Base-by-base conservation (phyloP, 2,888 invertebrate species). In the Busseola fusca region DNA sequence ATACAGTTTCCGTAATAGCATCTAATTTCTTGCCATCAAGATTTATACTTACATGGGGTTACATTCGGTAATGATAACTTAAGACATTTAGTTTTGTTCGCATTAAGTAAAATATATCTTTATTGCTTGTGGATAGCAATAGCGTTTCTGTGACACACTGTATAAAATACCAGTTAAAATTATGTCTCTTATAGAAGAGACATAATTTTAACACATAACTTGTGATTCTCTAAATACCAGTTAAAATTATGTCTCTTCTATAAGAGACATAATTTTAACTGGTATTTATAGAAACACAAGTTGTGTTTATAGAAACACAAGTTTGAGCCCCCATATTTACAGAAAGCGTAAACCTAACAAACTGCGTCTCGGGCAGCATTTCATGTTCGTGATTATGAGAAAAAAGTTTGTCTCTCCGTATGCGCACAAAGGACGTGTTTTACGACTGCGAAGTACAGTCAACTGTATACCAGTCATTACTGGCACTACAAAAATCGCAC, bases 311-410 rank as follows among this genome's bases (percentile, higher is more conserved):
- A 34, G 5, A 34, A 34, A 59, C 48, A 67, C 54, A 45, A n/a
- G 42, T 27, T 58, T 62, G 42, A 66, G 56, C 16, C 58, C 14
- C 45, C 37, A 50, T 64, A 69, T 78, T 72, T 62, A 67, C 66
- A 40, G 58, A 63, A 50, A 65, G 52, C 65, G 64, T 79, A 73
- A 80, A 74, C 64, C 56, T 14, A 21, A 65, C 65, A 68, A 67
- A 59, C 42, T 59, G 57, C 34, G 58, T 56, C 72, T 70, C 68
- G 10, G 52, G 7, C 45, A 80, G 65, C 58, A 79, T 72, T 81
- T 82, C 69, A 78, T 65, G 64, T 70, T 57, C 64, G 50, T 72
- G 59, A 75, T 81, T 81, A 81, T 82, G 81, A 79, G 34, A 81
- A 81, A 81, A 81, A 82, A 81, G 65, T 82, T 81, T 72, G 64